Conservation (phyloP, 2,888 invertebrate genomes). For the Orthosia gothica region DNA sequence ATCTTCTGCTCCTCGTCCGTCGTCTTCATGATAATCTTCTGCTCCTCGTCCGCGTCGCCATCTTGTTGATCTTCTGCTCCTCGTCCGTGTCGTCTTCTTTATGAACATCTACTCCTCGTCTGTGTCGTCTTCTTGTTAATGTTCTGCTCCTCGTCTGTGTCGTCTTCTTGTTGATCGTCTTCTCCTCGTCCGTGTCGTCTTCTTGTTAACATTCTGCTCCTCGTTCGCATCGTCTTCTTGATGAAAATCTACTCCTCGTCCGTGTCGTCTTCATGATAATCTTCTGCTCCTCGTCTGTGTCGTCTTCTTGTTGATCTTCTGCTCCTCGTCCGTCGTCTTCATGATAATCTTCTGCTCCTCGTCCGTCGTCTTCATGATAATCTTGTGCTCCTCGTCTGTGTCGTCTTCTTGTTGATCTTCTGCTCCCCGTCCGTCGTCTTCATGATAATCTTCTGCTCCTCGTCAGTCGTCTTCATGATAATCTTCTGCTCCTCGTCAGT, state of each 20-base stretch:
- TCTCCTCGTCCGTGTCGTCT: constrained; percentile 7
- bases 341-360: neutral
- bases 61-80: constrained; percentile 19
- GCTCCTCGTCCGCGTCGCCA: constrained; percentile 35
- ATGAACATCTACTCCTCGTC: constrained; percentile 15
- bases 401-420: neutral
- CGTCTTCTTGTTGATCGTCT: constrained; percentile 1
- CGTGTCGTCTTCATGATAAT: neutral
- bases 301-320: neutral
- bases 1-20: constrained; percentile 46
- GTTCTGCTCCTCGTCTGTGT: constrained; percentile 17
- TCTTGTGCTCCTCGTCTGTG: neutral
- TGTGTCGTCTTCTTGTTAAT: neutral
- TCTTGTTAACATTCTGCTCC: neutral
- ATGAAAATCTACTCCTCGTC: neutral
- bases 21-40: constrained; percentile 5
- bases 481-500: neutral
- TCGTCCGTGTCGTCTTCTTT: constrained; percentile 26
- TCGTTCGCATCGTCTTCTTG: neutral
- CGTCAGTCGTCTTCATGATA: constrained; percentile 1
- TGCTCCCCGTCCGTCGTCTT: neutral
- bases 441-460: neutral
- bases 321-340: constrained; percentile 14
- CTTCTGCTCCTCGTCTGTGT: constrained; percentile 6
- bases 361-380: neutral